Base-by-base conservation (phyloP, 2,797 vertebrate species). In the Enteromius anoplus region DNA sequence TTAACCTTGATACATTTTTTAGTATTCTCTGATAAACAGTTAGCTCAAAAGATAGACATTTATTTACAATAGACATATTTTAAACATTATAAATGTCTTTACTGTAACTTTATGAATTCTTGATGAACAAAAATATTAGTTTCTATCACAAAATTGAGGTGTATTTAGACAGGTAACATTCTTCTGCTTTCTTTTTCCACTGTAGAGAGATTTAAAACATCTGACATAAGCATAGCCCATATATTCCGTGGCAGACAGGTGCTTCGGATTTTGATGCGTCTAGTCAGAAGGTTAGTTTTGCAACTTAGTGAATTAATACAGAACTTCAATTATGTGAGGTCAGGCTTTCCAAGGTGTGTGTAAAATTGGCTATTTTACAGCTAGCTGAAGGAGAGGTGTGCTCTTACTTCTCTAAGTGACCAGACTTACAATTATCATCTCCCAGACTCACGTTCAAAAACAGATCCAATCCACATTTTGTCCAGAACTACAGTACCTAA, bases 281-380 rank as follows among this genome's bases (percentile, higher is more conserved):
- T 6, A 51, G 45, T 0, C 45, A 49, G 7, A 29, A 51, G 70
- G 26, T 51, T 26, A 19, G n/a, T 47, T 51, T 72, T 51, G 26
- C 47, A 51, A 3, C 17, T 72, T 51, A 29, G 42, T 70, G n/a
- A 70, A 70, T 26, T 70, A 70, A 26, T 72, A 72, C 47, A 51
- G 15, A 72, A 19, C 45, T 32, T 72, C 0, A 2, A 29, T 71
- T 71, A 29, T 21, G 17, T 72, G 45, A 72, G 15, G 15, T 72
- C 9, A 21, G 69, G 14, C 14, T 3, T n/a, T 70, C 40, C n/a
- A 71, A 69, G 12, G 0, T 69, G 12, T 45, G 40, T 23, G 12
- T 40, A 45, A 69, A 69, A 70, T 45, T 32, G 69, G 15, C 70
- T 51, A 51, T 72, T 51, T 51, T 72, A 51, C 70, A 32, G 45